Evolutionary conservation across 2,888 invertebrate genomes (phyloP), one percentile per base, ranked within the genome.

Genomic region (Diachrysia chrysitis): DNA sequence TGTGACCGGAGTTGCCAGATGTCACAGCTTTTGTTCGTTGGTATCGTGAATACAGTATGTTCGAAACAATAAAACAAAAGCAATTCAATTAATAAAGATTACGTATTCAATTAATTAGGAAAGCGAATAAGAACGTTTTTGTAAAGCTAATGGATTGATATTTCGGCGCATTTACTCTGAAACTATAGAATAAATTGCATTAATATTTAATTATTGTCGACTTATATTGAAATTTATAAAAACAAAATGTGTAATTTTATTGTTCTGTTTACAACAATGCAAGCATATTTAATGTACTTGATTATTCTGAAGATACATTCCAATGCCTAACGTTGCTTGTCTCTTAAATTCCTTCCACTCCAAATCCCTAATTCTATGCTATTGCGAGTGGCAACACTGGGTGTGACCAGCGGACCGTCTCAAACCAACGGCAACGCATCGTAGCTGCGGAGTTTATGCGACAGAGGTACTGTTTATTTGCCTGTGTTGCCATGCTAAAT

Each of bases 351-450:
- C 17, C 51, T 78, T 78, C 75, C 78, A 74, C 63, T 69, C 55
- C 63, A 74, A 69, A 74, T 68, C 32, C 63, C 46, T 68, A 75
- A 78, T 75, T 78, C 75, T 63, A 75, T 74, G 78, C 78, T 55
- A 69, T 74, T 78, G 75, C 78, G 70, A 78, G 54, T 79, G 60
- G 79, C 71, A 76, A 64, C 66, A 71, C 71, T 60, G 59, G 29
- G 60, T 80, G 77, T 70, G 75, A 60, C 60, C 68, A 71, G 58
- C 67, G 25, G 56, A 71, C 72, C 83, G 67, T 76, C 77, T 71
- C 77, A 76, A 82, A 79, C 85, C 79, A 83, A 82, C 80, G 78
- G 84, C 79, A 83, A 82, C 80, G 78, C 76, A 70, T 78, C 75
- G 78, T 79, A 76, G 77, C 83, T 78, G 66, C 69, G 71, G 74